Percentiles rank a stretch among this genome's conserved stretches.
These are phyloP conservation scores for Diuraphis noxia DNA, from an alignment of 1,140 invertebrate species.

Conservation along the genomic window DNA sequence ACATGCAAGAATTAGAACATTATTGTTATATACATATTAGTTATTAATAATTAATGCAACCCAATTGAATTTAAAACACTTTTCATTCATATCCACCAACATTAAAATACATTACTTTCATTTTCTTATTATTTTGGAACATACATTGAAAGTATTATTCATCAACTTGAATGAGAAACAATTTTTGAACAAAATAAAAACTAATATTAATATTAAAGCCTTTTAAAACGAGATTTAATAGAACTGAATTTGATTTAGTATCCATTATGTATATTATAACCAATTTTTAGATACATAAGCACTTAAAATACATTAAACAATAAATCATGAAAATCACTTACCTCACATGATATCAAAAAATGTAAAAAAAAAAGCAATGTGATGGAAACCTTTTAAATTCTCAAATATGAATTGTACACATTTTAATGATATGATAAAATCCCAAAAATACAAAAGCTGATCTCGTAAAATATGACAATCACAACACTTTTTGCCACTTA, in stretches of 20 bases:
- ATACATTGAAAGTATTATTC: background rate
- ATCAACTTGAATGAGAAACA: background rate
- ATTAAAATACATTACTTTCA: background rate
- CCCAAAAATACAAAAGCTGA: constrained; percentile 19
- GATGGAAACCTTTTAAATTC: background rate
- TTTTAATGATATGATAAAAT: constrained; percentile 13
- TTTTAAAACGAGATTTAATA: background rate
- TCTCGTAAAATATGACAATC: background rate
- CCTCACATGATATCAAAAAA: constrained; percentile 13
- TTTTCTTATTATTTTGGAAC: background rate
- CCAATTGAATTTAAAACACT: background rate
- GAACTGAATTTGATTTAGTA: background rate
- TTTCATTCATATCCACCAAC: constrained; percentile 20
- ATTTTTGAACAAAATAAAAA: background rate
- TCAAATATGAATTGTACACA: too few relatives aligned
- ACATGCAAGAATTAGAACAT: constrained; percentile 38
- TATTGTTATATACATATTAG: constrained; percentile 18
- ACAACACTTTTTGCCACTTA: background rate
- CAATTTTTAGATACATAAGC: constrained; percentile 9
- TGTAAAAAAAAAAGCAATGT: background rate
- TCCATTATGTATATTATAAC: background rate
- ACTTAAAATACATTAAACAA: background rate
- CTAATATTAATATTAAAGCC: background rate
- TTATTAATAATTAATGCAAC: background rate
- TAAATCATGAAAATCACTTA: constrained; percentile 31